Percentiles rank a stretch among this genome's conserved stretches.
phyloP scores from a whole-genome alignment of 2,797 vertebrate genomes.

The Amblyraja radiata region DNA sequence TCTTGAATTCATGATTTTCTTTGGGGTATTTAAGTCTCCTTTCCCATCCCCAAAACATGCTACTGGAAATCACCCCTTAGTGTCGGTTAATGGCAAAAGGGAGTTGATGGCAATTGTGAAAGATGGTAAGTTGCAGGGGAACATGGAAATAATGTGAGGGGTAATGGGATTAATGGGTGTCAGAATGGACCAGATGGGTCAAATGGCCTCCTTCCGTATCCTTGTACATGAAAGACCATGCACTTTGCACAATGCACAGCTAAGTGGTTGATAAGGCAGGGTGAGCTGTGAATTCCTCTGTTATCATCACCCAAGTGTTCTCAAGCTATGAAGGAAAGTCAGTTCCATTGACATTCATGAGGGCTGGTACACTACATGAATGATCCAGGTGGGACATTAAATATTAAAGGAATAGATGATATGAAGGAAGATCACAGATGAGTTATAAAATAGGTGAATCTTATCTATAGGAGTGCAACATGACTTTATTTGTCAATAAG shows the following conservation, averaged over 20 bases:
- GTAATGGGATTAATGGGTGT: too few relatives aligned
- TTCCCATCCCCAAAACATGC: too few relatives aligned
- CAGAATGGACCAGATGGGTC: too few relatives aligned
- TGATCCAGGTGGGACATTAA: not conserved
- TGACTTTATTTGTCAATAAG: not conserved
- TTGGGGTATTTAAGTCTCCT: too few relatives aligned
- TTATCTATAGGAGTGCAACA: not conserved
- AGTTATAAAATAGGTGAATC: not conserved
- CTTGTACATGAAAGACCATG: too few relatives aligned
- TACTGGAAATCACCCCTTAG: too few relatives aligned
- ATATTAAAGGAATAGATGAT: not conserved
- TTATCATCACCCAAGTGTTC: not conserved
- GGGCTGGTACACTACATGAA: not conserved
- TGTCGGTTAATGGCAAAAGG: too few relatives aligned
- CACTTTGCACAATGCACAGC: not conserved
- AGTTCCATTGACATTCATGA: not conserved
- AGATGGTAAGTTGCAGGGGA: too few relatives aligned
- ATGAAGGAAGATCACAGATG: not conserved
- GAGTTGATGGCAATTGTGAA: too few relatives aligned
- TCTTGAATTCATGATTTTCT: too few relatives aligned
- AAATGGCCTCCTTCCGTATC: too few relatives aligned
- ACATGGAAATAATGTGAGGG: too few relatives aligned
- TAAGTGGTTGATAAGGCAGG: not conserved
- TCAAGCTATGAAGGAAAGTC: not conserved
- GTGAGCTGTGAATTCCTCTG: not conserved